Percentiles rank a stretch among this genome's conserved stretches.
Conservation (phyloP, 2,113 vertebrate genomes). For the Acanthochromis polyacanthus region DNA sequence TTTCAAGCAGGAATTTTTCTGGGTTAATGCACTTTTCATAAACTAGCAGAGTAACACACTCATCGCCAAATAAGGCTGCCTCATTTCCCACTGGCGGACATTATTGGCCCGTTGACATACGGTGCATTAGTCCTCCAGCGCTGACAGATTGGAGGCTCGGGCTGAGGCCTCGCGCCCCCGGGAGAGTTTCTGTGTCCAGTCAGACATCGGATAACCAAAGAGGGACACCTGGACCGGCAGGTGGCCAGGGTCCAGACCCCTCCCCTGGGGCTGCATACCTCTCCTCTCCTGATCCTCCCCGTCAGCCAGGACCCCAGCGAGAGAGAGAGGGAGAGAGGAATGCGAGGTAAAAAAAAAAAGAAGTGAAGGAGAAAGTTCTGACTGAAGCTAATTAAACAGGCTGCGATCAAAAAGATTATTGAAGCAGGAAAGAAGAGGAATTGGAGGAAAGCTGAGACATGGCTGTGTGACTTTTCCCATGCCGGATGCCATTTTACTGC, state of each 20-base stretch:
- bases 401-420: conserved; percentile 29
- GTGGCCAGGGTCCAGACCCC: conserved; percentile 70
- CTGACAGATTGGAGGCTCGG: conserved; percentile 71
- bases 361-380: conserved; percentile 57
- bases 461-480: not conserved
- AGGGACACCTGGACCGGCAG: conserved; percentile 81
- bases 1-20: conserved; percentile 8
- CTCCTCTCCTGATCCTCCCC: conserved; percentile 68
- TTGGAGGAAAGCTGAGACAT: not conserved
- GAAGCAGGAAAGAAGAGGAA: not conserved
- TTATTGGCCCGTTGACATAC: conserved; percentile 73
- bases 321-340: conserved; percentile 50
- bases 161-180: conserved; percentile 26
- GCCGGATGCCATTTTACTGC: not conserved
- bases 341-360: conserved; percentile 31
- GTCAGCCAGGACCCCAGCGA: conserved; percentile 62
- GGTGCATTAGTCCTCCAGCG: conserved; percentile 63
- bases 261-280: conserved; percentile 75
- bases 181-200: conserved; percentile 69
- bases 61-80: conserved; percentile 62
- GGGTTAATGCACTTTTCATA: conserved; percentile 45
- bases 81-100: conserved; percentile 45
- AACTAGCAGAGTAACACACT: conserved; percentile 20
- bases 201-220: conserved; percentile 66
- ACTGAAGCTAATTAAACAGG: conserved; percentile 53